Base-by-base conservation (phyloP, 2,113 vertebrate species). In the Chaetops frenatus region DNA sequence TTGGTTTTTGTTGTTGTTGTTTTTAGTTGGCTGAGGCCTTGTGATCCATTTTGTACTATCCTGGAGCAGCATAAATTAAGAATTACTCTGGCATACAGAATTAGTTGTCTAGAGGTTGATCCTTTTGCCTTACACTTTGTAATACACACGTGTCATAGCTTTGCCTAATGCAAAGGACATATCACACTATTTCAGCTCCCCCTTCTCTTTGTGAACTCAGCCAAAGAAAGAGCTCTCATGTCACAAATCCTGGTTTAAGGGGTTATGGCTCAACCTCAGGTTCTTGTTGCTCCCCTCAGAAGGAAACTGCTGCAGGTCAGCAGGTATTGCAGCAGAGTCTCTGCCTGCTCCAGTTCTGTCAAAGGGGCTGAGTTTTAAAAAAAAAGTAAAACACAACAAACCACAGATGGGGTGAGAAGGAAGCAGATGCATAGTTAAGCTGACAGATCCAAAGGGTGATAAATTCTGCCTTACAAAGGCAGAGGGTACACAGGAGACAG, bases 391-490 rank as follows among this genome's bases (percentile, higher is more conserved):
- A 3, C 23, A 28, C 4, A 58, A 47, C 18, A 72, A 85, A n/a
- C 10, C 81, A 87, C 73, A 94, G 74, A 91, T 87, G 73, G 90
- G 62, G 56, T 64, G 65, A 93, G 74, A 85, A 23, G 25, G 18
- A 96, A 92, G 44, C 85, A 94, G 92, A 95, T 91, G 94, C 23
- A 69, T 12, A 69, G 81, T 82, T 92, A 93, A 93, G 66, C 78
- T 90, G 90, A 72, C 66, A 72, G 44, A 94, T 91, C 74, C 61
- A 76, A 91, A 91, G 61, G 70, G 22, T 93, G 77, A 91, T 76
- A 79, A 89, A 87, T 87, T 85, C 31, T 3, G 1, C 31, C 73
- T 87, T 57, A 40, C 27, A 62, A 85, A 94, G 81, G 27, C 61
- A 87, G 23, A 76, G 36, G 19, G n/a, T 81, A 76, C 40, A 77